Base-by-base conservation (phyloP, 2,113 vertebrate genomes). In the Brachypodius melanocephalos region DNA sequence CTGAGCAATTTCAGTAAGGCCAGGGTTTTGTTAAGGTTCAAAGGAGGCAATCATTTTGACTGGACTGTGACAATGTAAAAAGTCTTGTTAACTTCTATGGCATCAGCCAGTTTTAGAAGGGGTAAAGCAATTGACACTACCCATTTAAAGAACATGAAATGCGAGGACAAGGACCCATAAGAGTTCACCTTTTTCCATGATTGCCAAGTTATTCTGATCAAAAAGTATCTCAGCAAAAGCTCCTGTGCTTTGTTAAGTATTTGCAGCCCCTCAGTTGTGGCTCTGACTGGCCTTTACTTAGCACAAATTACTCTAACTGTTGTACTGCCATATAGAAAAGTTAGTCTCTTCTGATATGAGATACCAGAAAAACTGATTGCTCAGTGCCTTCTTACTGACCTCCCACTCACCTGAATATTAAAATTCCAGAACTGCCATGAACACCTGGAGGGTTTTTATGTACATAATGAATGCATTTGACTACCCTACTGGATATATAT, bases 121-220 rank as follows among this genome's bases (percentile, higher is more conserved):
- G 38, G 48, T 72, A 91, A 95, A 94, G 65, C 52, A 94, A 87
- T 85, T 93, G 83, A 85, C 81, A 96, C 82, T 61, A 65, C 8
- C 24, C 38, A 65, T 94, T 96, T 75, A 82, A 91, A 74, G 52
- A 84, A 88, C 63, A 81, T 49, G 59, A 93, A 67, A 69, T 51
- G 52, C 78, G 52, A 85, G 42, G n/a, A 43, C 57, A 91, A 84
- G 84, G 73, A 77, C 48, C 34, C 66, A 31, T 49, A 66, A 21
- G 49, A 71, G 48, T 61, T 90, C 43, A 62, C 57, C 52, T 87
- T 92, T 84, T 57, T 74, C 46, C 48, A 72, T 28, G 73, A 84
- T 26, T 94, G 84, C 18, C 77, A 82, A 91, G 58, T 72, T 85
- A 63, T 84, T 92, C 57, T 46, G 49, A 89, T 68, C 46, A 95